Evolutionary conservation across 35 echinoderm and acorn worm genomes (phyloP), one percentile per base, ranked within the genome.

Genomic region (Amphiura filiformis): DNA sequence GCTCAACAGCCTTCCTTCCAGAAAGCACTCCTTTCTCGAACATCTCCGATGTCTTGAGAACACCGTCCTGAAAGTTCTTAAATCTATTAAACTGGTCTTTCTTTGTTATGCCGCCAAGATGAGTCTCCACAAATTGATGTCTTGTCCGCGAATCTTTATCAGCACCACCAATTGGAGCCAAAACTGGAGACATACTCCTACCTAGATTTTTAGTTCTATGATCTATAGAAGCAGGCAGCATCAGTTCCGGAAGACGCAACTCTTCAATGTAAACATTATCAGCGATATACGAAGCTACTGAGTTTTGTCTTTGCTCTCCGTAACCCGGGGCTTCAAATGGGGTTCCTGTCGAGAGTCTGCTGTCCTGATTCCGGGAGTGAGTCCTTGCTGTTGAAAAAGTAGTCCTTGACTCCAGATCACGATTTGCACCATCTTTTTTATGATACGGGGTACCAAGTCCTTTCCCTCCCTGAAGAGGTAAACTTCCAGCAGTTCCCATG

Each of bases 71-170:
- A 88, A 99, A 99, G 42, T 95, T 81, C 52, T 83, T 64, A 39
- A 99, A 95, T 39, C 91, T 82, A 30, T 92, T 77, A 34, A 92
- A 94, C 64, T 99, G 96, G 57, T 99, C 96, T 56, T 88, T 92
- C 77, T 99, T 99, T 0, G 96, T 99, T 7, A 99, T 91, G 26
- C 90, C 96, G 39, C 86, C 81, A 30, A 99, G 88, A 38, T 99
- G 96, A 28, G 88, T 89, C 38, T 91, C 81, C 0, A 94, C 40
- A 88, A 99, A 99, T n/a, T 92, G 86, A 38, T 94, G 92, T 38
- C 80, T 97, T 14, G 32, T 13, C 44, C 28, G 38, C 33, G 83
- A 31, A 30, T 47, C 41, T 4, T 47, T 4, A 47, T 17, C 17
- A 17, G 17, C 41, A 47, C 41, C 41, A 30, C 61, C 26, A 13